phyloP scores from a whole-genome alignment of 2,888 invertebrate species.

The Diarsia brunnea region DNA sequence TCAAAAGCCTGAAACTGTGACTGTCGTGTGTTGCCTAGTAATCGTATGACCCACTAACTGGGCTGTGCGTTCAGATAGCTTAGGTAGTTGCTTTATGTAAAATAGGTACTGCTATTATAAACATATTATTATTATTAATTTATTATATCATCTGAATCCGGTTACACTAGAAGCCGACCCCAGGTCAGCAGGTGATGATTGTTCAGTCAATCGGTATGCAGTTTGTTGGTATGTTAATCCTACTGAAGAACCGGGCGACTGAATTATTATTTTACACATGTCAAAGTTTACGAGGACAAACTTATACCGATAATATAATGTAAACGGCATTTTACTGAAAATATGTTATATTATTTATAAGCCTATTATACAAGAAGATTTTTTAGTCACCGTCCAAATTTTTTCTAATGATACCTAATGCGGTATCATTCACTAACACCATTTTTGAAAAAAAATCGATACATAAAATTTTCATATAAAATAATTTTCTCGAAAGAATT shows the following conservation, averaged over 20 bases:
- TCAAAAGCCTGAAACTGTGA: neutral
- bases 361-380: no score
- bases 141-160: no score
- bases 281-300: constrained; percentile 11
- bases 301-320: neutral
- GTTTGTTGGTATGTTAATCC: neutral
- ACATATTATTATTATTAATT: no score
- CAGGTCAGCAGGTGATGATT: constrained; percentile 1
- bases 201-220: neutral
- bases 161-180: neutral
- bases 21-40: neutral
- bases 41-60: neutral
- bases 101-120: neutral
- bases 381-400: no score
- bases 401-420: no score
- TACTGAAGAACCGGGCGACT: neutral
- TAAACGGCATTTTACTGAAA: neutral
- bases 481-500: no score
- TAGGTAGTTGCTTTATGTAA: neutral
- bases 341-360: no score
- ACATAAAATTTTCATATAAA: no score
- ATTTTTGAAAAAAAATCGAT: no score
- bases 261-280: neutral
- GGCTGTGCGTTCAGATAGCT: neutral
- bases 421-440: no score